These are phyloP conservation scores for Vulpes lagopus DNA, from an alignment of 2,113 vertebrate species.

Conservation along the genomic window DNA sequence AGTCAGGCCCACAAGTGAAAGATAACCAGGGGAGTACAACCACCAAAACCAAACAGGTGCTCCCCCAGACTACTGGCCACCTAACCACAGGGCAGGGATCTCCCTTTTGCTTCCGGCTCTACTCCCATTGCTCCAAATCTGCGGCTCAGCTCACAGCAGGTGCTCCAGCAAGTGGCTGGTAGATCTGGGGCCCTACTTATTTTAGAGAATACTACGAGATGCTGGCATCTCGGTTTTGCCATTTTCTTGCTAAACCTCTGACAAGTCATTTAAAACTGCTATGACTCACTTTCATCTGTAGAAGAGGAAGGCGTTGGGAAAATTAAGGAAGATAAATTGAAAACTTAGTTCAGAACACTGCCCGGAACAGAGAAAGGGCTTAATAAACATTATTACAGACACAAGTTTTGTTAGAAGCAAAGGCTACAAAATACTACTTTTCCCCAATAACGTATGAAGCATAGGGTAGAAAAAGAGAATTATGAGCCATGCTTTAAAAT, in stretches of 20 bases:
- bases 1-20: neutral
- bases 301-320: neutral
- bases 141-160: fast-evolving
- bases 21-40: neutral
- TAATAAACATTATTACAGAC: neutral
- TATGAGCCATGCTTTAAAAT: neutral
- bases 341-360: neutral
- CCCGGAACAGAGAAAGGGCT: neutral
- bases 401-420: neutral
- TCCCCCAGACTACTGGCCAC: neutral
- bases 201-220: neutral
- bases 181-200: fast-evolving
- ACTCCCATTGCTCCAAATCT: neutral
- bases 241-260: neutral
- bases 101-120: neutral
- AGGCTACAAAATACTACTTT: neutral
- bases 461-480: neutral
- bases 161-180: fast-evolving
- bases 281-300: neutral
- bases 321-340: neutral
- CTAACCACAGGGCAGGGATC: neutral
- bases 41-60: fast-evolving
- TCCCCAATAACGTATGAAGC: neutral
- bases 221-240: neutral
- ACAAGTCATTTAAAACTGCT: neutral